Evolutionary conservation across 1,140 invertebrate genomes (phyloP).

Genomic region (Pseudomyrmex sp.): DNA sequence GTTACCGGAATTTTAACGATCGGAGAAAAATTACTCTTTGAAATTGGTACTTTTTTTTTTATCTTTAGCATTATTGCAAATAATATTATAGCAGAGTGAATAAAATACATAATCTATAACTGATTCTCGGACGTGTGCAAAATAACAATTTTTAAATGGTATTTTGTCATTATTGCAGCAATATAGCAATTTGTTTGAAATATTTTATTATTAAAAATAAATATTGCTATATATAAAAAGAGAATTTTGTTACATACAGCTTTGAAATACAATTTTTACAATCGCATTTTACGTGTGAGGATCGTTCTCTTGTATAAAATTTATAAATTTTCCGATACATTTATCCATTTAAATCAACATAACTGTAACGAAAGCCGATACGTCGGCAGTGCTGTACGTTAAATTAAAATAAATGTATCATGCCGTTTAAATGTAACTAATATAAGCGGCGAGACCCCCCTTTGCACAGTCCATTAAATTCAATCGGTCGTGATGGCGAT

Average conservation of each 20-base stretch:
- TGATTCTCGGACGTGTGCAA: background rate
- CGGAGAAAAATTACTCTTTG: constrained; percentile 20
- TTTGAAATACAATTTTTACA: constrained; percentile 40
- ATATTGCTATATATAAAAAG: constrained; percentile 34
- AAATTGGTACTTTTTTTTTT: constrained; percentile 13
- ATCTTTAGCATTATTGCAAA: constrained; percentile 5
- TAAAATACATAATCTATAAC: constrained; percentile 1
- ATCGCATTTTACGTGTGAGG: background rate
- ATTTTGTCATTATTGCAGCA: constrained; percentile 27
- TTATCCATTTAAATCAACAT: constrained; percentile 56
- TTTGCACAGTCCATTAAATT: constrained; percentile 47
- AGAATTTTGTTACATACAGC: constrained; percentile 19
- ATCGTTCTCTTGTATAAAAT: constrained; percentile 55
- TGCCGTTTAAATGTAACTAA: constrained; percentile 62
- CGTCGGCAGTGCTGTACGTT: constrained; percentile 10
- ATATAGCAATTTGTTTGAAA: constrained; percentile 7
- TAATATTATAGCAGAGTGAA: background rate
- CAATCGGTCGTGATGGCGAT: constrained; percentile 62
- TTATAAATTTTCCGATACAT: constrained; percentile 58
- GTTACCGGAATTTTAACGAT: constrained; percentile 79
- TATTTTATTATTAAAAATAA: constrained; percentile 66
- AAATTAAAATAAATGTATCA: constrained; percentile 56
- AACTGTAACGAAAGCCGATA: constrained; percentile 23
- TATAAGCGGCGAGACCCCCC: constrained; percentile 12
- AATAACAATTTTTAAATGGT: constrained; percentile 38